Conservation (phyloP, 2,888 invertebrate genomes). For the Apoderus coryli region DNA sequence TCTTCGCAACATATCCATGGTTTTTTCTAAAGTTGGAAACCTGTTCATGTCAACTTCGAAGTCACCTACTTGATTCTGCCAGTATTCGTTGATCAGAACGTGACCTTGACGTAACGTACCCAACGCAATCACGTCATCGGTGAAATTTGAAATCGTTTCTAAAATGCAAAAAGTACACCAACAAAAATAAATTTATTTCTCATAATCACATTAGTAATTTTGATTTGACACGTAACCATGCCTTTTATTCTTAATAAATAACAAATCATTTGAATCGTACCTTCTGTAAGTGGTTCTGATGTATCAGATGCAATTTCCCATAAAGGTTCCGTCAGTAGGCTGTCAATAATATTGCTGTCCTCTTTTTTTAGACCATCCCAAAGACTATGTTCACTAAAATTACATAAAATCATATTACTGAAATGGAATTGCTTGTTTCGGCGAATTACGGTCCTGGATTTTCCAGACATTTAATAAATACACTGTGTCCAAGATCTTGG, state of each 20-base stretch:
- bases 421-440: too few relatives aligned
- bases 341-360: slow-evolving; percentile 57
- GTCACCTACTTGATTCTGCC: slow-evolving; percentile 78
- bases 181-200: slow-evolving; percentile 1
- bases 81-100: slow-evolving; percentile 64
- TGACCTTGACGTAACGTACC: slow-evolving; percentile 68
- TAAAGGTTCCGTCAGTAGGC: slow-evolving; percentile 67
- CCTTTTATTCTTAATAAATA: neutral
- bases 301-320: slow-evolving; percentile 69
- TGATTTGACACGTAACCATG: neutral
- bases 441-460: too few relatives aligned
- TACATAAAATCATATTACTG: too few relatives aligned
- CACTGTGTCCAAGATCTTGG: too few relatives aligned
- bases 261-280: slow-evolving; percentile 20
- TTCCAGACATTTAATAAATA: too few relatives aligned
- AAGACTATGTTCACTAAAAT: slow-evolving; percentile 34
- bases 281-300: slow-evolving; percentile 49
- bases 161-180: slow-evolving; percentile 13
- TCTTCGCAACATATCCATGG: slow-evolving; percentile 65
- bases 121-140: slow-evolving; percentile 66
- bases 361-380: slow-evolving; percentile 75
- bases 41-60: slow-evolving; percentile 62
- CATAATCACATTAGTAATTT: slow-evolving; percentile 2
- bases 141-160: slow-evolving; percentile 61
- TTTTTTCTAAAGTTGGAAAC: slow-evolving; percentile 64